These are phyloP conservation scores for Rallus limicola DNA, from an alignment of 2,113 vertebrate genomes.

Conservation along the genomic window DNA sequence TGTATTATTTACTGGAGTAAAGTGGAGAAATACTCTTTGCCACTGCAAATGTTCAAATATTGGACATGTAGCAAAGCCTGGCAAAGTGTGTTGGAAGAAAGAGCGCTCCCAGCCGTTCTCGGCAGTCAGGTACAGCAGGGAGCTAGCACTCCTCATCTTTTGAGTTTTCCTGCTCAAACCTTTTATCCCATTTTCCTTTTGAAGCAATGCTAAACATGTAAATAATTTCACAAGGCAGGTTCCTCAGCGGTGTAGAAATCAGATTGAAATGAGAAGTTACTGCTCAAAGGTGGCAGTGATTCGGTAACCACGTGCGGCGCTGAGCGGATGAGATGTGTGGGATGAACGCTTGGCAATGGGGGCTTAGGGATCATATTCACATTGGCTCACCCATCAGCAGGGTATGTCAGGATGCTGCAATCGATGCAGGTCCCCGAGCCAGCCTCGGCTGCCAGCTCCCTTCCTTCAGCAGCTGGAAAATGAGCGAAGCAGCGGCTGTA, in stretches of 20 bases:
- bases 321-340: background rate
- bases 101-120: accelerated
- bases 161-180: background rate
- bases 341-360: background rate
- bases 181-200: background rate
- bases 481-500: accelerated
- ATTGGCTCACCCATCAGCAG: background rate
- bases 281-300: background rate
- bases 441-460: background rate
- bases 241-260: background rate
- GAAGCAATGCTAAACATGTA: background rate
- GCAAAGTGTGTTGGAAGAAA: background rate
- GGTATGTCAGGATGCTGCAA: background rate
- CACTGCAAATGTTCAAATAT: background rate
- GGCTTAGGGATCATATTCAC: background rate
- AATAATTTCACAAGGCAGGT: background rate
- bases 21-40: background rate
- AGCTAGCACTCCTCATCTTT: background rate
- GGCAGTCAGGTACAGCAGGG: background rate
- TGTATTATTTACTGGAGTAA: background rate
- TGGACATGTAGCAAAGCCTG: background rate
- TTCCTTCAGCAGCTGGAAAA: background rate
- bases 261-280: background rate
- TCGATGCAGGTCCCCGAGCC: background rate
- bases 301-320: background rate